A percentile compares a stretch with the other conserved stretches of the same genome.
Evolutionary conservation across 2,888 invertebrate genomes (phyloP).

Genomic region (Drosophila formosana): DNA sequence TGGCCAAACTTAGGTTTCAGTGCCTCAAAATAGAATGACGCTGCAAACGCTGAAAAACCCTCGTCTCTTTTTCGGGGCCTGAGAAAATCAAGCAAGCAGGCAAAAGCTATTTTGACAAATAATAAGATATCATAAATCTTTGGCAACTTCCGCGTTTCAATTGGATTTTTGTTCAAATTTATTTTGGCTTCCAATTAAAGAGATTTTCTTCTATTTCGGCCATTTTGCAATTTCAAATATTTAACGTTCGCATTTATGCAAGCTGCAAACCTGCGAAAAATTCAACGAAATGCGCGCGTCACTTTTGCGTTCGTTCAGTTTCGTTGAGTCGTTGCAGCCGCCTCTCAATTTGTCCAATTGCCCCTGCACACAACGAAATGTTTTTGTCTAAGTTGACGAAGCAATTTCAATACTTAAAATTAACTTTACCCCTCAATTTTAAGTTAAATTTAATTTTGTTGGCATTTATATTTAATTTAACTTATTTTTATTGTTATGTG

Average conservation of each 20-base stretch:
- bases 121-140: slow-evolving; percentile 65
- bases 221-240: slow-evolving; percentile 22
- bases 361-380: background rate
- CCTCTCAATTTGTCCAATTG: slow-evolving; percentile 4
- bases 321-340: slow-evolving; percentile 13
- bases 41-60: slow-evolving; percentile 55
- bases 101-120: slow-evolving; percentile 11
- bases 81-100: slow-evolving; percentile 52
- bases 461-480: too few relatives aligned
- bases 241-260: slow-evolving; percentile 23
- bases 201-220: slow-evolving; percentile 18
- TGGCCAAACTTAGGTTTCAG: slow-evolving; percentile 49
- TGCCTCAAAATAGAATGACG: slow-evolving; percentile 58
- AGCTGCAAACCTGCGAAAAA: slow-evolving; percentile 55
- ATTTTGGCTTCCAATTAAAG: slow-evolving; percentile 36
- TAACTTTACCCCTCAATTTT: background rate
- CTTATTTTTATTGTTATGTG: too few relatives aligned
- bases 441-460: too few relatives aligned
- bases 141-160: slow-evolving; percentile 71
- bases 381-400: slow-evolving; percentile 3
- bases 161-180: slow-evolving; percentile 16
- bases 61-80: slow-evolving; percentile 28
- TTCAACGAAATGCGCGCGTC: slow-evolving; percentile 41
- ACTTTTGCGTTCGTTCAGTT: slow-evolving; percentile 58
- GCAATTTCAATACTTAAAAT: background rate